phyloP scores from a whole-genome alignment of 2,888 invertebrate species.

The Caenorhabditis japonica region DNA sequence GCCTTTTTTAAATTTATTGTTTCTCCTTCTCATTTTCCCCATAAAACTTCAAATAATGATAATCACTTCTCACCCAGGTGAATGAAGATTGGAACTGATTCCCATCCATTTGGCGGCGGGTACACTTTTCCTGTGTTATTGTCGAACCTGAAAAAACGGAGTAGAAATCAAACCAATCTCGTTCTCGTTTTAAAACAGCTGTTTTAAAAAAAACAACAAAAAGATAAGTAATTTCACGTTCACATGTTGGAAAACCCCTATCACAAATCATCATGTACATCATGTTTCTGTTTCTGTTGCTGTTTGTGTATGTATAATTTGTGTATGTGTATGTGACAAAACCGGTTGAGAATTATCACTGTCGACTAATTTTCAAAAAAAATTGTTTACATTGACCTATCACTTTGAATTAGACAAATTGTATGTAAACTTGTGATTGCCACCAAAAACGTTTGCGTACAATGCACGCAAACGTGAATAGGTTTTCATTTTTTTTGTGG shows the following conservation, averaged over 20 bases:
- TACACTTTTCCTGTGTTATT: constrained; percentile 61
- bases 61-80: constrained; percentile 57
- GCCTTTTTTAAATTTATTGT: constrained; percentile 15
- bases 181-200: not conserved
- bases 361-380: constrained; percentile 45
- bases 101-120: constrained; percentile 64
- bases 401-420: constrained; percentile 41
- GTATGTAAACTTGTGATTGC: constrained; percentile 27
- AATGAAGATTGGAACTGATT: constrained; percentile 60
- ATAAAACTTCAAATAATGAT: constrained; percentile 12
- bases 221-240: not conserved
- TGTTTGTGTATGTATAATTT: no score
- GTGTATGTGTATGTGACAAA: constrained; percentile 21
- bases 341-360: constrained; percentile 38
- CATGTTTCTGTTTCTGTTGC: no score
- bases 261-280: constrained; percentile 21
- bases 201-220: no score
- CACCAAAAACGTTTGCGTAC: constrained; percentile 25
- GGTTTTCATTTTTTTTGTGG: no score
- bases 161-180: no score
- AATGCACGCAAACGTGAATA: constrained; percentile 6
- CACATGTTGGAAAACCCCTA: not conserved
- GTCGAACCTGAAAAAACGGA: constrained; percentile 60
- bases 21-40: not conserved
- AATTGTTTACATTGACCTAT: constrained; percentile 55